phyloP scores from a whole-genome alignment of 1,140 invertebrate genomes.

The Dendroctonus ponderosae region DNA sequence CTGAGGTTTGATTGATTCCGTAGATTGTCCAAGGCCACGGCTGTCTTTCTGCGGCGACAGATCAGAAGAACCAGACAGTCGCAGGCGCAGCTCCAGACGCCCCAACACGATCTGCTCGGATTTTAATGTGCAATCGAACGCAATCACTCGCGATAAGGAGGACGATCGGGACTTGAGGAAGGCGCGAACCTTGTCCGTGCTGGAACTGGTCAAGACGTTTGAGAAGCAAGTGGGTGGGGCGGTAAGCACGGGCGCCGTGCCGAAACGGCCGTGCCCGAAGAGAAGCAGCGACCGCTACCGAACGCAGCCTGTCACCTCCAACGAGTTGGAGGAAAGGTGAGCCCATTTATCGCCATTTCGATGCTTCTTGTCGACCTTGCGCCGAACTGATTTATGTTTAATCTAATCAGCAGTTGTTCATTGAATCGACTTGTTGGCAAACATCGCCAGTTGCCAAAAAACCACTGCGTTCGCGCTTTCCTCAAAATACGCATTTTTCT shows the following conservation, averaged over 20 bases:
- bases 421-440: too few relatives aligned
- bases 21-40: constrained; percentile 56
- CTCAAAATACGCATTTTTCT: constrained; percentile 12
- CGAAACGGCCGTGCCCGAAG: constrained; percentile 53
- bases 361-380: too few relatives aligned
- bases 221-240: constrained; percentile 35
- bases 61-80: constrained; percentile 21
- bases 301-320: constrained; percentile 66
- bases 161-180: constrained; percentile 38
- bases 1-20: too few relatives aligned
- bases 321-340: constrained; percentile 62
- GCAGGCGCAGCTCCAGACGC: constrained; percentile 36
- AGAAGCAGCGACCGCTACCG: constrained; percentile 56
- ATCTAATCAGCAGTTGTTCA: too few relatives aligned
- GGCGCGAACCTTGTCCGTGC: constrained; percentile 45
- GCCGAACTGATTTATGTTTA: too few relatives aligned
- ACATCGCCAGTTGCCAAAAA: too few relatives aligned
- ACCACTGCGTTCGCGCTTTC: neutral
- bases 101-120: constrained; percentile 44
- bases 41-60: constrained; percentile 57
- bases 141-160: constrained; percentile 27
- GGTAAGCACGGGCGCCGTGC: constrained; percentile 47
- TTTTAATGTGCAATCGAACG: constrained; percentile 35
- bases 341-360: too few relatives aligned
- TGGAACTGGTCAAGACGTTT: constrained; percentile 45